Percentiles rank a stretch among this genome's conserved stretches.
phyloP scores from a whole-genome alignment of 2,113 vertebrate species.

The Potamarius usumacintae region DNA sequence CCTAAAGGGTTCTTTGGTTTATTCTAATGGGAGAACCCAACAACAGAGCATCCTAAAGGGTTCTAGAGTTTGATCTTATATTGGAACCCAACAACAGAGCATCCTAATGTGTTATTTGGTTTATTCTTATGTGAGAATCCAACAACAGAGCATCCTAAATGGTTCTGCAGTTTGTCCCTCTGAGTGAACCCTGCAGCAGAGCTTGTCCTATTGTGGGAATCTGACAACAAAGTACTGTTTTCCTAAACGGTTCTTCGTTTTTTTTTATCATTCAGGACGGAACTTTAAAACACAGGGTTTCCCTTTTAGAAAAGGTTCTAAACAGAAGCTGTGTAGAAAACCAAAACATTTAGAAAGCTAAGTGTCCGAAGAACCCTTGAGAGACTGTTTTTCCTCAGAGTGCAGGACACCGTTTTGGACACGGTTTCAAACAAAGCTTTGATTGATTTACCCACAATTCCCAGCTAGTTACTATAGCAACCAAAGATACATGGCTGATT shows the following conservation, averaged over 20 bases:
- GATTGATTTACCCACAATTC: not conserved
- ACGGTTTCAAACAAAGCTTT: not conserved
- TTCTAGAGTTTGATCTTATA: not conserved
- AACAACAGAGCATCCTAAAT: not conserved
- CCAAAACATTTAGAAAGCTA: not conserved
- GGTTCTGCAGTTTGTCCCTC: not conserved
- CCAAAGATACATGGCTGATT: not conserved
- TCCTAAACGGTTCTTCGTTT: not conserved
- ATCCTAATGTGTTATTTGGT: not conserved
- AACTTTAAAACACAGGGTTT: not conserved
- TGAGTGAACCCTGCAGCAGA: not conserved
- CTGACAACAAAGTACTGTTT: not conserved
- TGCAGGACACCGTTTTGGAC: not conserved
- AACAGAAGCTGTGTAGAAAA: not conserved
- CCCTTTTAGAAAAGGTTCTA: not conserved
- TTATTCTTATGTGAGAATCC: not conserved
- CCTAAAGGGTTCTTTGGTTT: not conserved
- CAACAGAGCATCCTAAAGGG: not conserved
- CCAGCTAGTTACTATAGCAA: not conserved
- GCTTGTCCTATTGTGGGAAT: not conserved
- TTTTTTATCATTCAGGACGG: not conserved
- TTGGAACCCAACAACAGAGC: not conserved
- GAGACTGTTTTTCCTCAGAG: not conserved
- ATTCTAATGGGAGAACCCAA: not conserved
- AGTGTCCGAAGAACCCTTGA: not conserved